Base-by-base conservation (phyloP, 2,113 vertebrate genomes). In the Pelodiscus sinensis region DNA sequence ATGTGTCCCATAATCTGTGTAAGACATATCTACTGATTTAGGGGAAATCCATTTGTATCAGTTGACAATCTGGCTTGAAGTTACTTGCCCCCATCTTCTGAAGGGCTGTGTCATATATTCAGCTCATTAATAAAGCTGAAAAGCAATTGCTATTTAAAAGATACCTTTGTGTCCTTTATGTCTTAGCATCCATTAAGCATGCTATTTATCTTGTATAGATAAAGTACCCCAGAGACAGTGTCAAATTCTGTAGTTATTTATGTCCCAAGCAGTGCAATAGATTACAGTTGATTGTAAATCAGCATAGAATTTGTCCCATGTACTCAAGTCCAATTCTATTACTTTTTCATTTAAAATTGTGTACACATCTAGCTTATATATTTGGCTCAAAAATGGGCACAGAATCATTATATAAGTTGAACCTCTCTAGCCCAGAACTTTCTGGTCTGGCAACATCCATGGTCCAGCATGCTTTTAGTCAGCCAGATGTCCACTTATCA, bases 331-430 rank as follows among this genome's bases (percentile, higher is more conserved):
- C 68, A 38, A 10, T 73, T 22, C 68, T 38, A 5, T 9, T 73
- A 22, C 19, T 21, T 38, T 73, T 4, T 9, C 35, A 73, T 73
- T 80, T 92, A 79, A 50, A 58, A 88, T 65, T 90, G 6, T 88
- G 19, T 13, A 50, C 31, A 25, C 0, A 29, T 58, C 31, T 14
- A 84, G 21, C 0, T 38, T 12, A 56, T 44, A 0, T 0, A 84
- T 92, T 92, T 57, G 3, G 2, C 6, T 87, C 93, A 89, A 85
- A 50, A 18, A 60, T 11, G 50, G 12, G 0, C 14, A 55, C 75
- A 71, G 50, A 38, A 73, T 73, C n/a, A 73, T 38, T 73, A 44
- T 87, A 68, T 71, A 44, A 44, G 44, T 44, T 44, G 44, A 44
- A 44, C 6, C 44, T 44, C 5, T 44, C 44, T 5, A 44, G 44